phyloP scores from a whole-genome alignment of 2,797 vertebrate species.

The Mus caroli region DNA sequence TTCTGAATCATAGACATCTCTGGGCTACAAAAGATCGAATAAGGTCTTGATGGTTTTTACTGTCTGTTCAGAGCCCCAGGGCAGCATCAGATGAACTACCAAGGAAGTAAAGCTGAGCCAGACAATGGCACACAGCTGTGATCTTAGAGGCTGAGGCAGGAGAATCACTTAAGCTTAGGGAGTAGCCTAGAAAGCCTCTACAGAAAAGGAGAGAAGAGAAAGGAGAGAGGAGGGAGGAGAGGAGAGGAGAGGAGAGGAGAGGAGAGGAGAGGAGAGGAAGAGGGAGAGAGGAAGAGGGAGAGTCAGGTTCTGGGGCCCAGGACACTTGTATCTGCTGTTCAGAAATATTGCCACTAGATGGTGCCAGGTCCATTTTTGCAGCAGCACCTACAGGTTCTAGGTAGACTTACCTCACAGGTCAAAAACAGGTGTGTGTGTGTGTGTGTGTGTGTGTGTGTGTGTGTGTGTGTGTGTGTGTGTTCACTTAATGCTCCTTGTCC shows the following conservation, averaged over 20 bases:
- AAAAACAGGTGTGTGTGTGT: not conserved
- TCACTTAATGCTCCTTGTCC: not conserved
- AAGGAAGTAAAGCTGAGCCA: not conserved
- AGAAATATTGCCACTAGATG: not conserved
- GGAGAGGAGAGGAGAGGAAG: fast-evolving
- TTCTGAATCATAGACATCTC: not conserved
- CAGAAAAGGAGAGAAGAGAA: not conserved
- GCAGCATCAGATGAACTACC: not conserved
- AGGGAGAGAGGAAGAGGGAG: no score
- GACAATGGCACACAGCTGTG: not conserved
- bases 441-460: no score
- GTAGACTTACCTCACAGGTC: not conserved
- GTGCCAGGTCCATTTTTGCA: fast-evolving
- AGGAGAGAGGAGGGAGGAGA: fast-evolving
- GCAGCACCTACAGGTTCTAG: not conserved
- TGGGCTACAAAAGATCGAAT: not conserved
- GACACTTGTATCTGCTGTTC: constrained; percentile 37
- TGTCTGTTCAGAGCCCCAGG: not conserved
- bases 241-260: fast-evolving
- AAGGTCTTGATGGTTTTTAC: fast-evolving
- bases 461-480: not conserved
- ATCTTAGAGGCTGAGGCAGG: not conserved
- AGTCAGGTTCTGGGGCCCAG: not conserved
- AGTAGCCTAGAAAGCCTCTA: not conserved
- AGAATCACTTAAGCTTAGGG: not conserved